Percentiles rank a stretch among this genome's conserved stretches.
These are phyloP conservation scores for Tineola bisselliella DNA, from an alignment of 2,888 invertebrate species.

Conservation along the genomic window DNA sequence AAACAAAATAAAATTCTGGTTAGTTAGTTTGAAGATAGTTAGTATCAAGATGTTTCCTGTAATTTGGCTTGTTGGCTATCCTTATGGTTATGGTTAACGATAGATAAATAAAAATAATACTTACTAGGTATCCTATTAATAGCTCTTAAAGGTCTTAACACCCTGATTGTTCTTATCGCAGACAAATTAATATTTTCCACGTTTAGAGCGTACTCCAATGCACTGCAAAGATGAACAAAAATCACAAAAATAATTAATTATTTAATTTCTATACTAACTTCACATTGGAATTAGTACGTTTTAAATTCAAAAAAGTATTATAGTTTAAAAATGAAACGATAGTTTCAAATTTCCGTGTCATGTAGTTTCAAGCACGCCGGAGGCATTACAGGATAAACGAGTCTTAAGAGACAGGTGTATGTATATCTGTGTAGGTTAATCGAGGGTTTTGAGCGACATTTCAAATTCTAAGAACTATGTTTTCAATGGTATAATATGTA, in stretches of 20 bases:
- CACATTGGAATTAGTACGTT: no score
- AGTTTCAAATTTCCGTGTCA: neutral
- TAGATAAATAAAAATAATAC: slow-evolving; percentile 39
- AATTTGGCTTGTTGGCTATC: no score
- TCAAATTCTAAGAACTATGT: no score
- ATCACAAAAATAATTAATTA: neutral
- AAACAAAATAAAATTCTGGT: no score
- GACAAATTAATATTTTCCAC: slow-evolving; percentile 98
- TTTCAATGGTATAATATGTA: no score
- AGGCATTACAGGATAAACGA: neutral
- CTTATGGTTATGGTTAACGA: no score
- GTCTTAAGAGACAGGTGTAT: neutral
- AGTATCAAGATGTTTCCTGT: no score
- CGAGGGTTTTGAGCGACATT: no score
- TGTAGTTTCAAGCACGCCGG: neutral
- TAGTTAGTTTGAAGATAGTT: no score
- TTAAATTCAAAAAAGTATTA: no score
- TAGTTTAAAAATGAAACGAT: neutral
- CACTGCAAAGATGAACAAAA: slow-evolving; percentile 50
- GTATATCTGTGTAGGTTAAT: no score
- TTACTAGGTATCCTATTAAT: slow-evolving; percentile 99
- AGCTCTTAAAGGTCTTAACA: slow-evolving; percentile 94
- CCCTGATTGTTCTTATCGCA: slow-evolving; percentile 97
- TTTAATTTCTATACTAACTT: no score
- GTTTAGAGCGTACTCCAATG: slow-evolving; percentile 89